Evolutionary conservation across 2,888 invertebrate species (phyloP), one percentile per base, ranked within the genome.

Genomic region (Drepana falcataria): DNA sequence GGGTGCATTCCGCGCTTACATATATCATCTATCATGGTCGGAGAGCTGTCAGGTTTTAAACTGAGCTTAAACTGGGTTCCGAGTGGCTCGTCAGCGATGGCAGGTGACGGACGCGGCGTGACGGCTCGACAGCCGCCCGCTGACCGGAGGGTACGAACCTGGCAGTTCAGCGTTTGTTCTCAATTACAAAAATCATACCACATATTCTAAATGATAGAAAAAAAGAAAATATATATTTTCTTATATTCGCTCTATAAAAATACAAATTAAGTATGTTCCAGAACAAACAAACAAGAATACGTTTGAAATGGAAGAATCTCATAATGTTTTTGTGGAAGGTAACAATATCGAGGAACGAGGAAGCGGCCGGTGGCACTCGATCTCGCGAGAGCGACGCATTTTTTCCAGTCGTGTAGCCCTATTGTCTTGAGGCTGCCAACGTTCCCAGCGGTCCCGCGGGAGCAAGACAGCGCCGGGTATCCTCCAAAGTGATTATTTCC

Each of bases 101-200:
- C 89, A 83, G 81, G 65, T 87, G 87, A 87, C 74, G 79, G 87
- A 84, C 84, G 71, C 72, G 65, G 68, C 77, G 77, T 83, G 86
- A 84, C 82, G 77, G 79, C 71, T 62, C 75, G 81, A 75, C 77
- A 69, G 75, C 69, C 66, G 66, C 62, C 59, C 69, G 69, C 65
- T 63, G 73, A 71, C 69, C 68, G 60, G 65, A 68, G 67, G 73
- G 76, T 69, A 56, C 64, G 61, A 62, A 56, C 60, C 57, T 66
- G 51, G 34, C 40, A 34, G 63, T 71, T 75, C 74, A 70, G 72
- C 75, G 65, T 71, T 80, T 75, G 74, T 75, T 78, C 76, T 69
- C 61, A 65, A 64, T 59, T 52, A 53, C 51, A 55, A 59, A 59
- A 65, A 63, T 63, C 61, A 62, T 55, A 59, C 53, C 56, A 51